These are phyloP conservation scores for Drosophila pegasa DNA, from an alignment of 2,888 invertebrate species.

Conservation along the genomic window DNA sequence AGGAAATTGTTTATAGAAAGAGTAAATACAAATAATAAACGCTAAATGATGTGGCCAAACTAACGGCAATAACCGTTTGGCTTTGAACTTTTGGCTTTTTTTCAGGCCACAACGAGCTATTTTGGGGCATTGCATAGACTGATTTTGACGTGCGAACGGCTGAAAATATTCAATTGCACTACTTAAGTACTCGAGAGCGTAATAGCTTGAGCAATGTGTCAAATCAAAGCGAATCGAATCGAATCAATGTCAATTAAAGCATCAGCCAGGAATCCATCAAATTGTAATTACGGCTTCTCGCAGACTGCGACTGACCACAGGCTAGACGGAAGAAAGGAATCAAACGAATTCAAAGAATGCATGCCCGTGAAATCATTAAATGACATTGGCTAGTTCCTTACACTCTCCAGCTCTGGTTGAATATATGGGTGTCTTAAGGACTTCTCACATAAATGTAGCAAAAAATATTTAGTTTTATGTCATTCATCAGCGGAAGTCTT, in stretches of 20 bases:
- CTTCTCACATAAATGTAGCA: no score
- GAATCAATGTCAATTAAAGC: slow-evolving; percentile 29
- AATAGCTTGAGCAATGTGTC: background rate
- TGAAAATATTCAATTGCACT: background rate
- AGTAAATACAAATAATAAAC: slow-evolving; percentile 15
- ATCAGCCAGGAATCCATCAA: slow-evolving; percentile 23
- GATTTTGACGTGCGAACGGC: background rate
- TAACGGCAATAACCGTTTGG: background rate
- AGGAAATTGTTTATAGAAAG: slow-evolving; percentile 6
- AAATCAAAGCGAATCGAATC: slow-evolving; percentile 1
- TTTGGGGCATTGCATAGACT: background rate
- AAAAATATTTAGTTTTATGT: no score
- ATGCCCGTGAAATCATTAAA: background rate
- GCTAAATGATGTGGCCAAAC: background rate
- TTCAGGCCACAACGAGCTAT: background rate
- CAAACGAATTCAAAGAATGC: slow-evolving; percentile 5
- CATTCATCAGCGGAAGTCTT: no score
- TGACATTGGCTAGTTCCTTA: background rate
- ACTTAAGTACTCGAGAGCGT: background rate
- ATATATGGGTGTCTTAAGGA: no score
- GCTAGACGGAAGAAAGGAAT: slow-evolving; percentile 6
- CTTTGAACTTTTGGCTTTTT: slow-evolving; percentile 9
- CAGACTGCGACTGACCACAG: background rate
- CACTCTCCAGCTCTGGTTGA: no score
- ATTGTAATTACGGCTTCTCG: slow-evolving; percentile 24